Evolutionary conservation across 2,888 invertebrate species (phyloP), one percentile per base, ranked within the genome.

Genomic region (Margaritifera margaritifera): DNA sequence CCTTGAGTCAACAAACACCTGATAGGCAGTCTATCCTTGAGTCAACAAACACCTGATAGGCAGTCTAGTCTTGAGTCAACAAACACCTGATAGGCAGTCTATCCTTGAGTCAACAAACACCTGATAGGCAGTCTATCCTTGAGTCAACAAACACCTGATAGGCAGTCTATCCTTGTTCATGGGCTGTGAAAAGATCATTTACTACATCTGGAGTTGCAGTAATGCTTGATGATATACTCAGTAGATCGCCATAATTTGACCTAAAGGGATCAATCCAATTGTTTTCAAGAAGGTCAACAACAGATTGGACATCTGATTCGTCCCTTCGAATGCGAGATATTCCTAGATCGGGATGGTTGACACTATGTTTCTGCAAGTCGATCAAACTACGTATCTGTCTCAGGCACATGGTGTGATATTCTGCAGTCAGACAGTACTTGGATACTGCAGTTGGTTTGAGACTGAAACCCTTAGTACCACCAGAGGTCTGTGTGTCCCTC

Each of bases 401-500:
- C 19, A 74, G 57, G 58, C 11, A 66, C 24, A 62, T 24, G 20
- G 58, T 55, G 56, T 72, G 60, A 57, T 71, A 65, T 31, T 78
- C 74, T 50, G 77, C 75, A 51, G 68, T 75, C 20, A 79, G 56
- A 56, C 74, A 69, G 56, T 76, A 78, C 50, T 66, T 53, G 31
- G 53, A 64, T 79, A n/a, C n/a, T n/a, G n/a, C n/a, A n/a, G n/a
- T n/a, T n/a, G n/a, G n/a, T n/a, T n/a, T n/a, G n/a, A n/a, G n/a
- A n/a, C n/a, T n/a, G n/a, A n/a, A n/a, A n/a, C n/a, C n/a, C n/a
- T n/a, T n/a, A n/a, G n/a, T n/a, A n/a, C 78, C 76, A 62, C 72
- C 76, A 62, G 70, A 52, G 31, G 78, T 79, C 64, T 75, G 70
- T 22, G 77, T 78, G 56, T 77, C 77, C 42, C 65, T 77, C 51